Conservation (phyloP, 1,140 invertebrate genomes). For the Anastrepha ludens region DNA sequence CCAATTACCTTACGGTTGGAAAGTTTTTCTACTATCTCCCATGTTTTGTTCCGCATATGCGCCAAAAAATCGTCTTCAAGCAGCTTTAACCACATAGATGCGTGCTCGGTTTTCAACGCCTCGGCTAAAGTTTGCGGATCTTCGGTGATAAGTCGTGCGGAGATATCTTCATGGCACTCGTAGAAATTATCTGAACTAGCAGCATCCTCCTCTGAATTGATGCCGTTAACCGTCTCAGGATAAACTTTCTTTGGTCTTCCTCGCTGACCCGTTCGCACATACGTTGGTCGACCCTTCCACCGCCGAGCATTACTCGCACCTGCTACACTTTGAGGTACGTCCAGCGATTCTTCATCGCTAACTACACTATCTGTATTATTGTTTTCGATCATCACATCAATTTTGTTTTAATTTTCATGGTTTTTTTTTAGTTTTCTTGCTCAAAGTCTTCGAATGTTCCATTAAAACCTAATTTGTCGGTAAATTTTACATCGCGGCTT, state of each 20-base stretch:
- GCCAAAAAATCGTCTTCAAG: not conserved
- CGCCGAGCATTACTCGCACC: not conserved
- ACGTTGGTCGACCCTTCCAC: not conserved
- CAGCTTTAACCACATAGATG: not conserved
- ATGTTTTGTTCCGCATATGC: not conserved
- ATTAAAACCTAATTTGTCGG: not conserved
- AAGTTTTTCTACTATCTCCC: not conserved
- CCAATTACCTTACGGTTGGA: no score
- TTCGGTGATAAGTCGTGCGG: not conserved
- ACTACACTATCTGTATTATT: not conserved
- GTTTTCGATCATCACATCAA: not conserved
- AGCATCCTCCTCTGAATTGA: not conserved
- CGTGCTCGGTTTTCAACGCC: not conserved
- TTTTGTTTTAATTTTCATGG: not conserved
- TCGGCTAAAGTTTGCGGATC: not conserved
- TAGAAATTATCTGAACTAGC: not conserved
- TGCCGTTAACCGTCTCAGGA: not conserved
- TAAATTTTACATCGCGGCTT: constrained; percentile 41
- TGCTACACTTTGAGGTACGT: not conserved
- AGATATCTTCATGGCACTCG: not conserved
- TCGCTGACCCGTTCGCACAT: not conserved
- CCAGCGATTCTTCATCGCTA: not conserved
- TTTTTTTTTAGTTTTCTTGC: not conserved
- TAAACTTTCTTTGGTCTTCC: not conserved
- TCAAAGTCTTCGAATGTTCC: not conserved